Conservation (phyloP, 2,797 vertebrate species). For the Oryzias sinensis region DNA sequence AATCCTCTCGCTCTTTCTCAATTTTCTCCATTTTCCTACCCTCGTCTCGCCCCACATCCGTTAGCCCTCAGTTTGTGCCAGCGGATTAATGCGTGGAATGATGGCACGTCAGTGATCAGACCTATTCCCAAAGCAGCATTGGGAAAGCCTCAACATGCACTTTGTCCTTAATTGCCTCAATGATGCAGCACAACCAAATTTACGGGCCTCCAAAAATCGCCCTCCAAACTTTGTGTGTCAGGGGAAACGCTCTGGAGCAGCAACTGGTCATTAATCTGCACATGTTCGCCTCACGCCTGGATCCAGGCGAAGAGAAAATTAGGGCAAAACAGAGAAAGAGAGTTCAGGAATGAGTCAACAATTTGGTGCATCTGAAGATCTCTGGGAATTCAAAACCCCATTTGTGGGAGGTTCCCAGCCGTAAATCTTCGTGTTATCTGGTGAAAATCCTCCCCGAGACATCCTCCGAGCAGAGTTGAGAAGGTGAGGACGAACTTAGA, state of each 20-base stretch:
- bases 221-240: constrained; percentile 49
- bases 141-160: constrained; percentile 63
- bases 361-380: constrained; percentile 61
- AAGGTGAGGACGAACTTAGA: constrained; percentile 53
- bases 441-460: constrained; percentile 55
- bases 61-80: constrained; percentile 37
- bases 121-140: constrained; percentile 55
- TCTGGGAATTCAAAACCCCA: constrained; percentile 55
- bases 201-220: constrained; percentile 48
- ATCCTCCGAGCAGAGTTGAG: constrained; percentile 36
- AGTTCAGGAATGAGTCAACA: constrained; percentile 44
- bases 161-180: constrained; percentile 68
- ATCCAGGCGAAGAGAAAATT: constrained; percentile 47
- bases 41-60: constrained; percentile 18
- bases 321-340: constrained; percentile 34
- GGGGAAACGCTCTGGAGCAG: constrained; percentile 48
- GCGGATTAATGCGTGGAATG: constrained; percentile 50
- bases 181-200: constrained; percentile 62
- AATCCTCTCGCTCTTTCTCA: background rate
- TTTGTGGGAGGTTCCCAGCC: constrained; percentile 58
- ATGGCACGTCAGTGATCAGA: constrained; percentile 57
- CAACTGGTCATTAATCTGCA: constrained; percentile 50
- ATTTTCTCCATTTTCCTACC: constrained; percentile 1
- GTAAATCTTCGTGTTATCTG: constrained; percentile 60
- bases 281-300: constrained; percentile 36